Conservation (phyloP, 2,888 invertebrate species). For the Acanthopleura granulata region DNA sequence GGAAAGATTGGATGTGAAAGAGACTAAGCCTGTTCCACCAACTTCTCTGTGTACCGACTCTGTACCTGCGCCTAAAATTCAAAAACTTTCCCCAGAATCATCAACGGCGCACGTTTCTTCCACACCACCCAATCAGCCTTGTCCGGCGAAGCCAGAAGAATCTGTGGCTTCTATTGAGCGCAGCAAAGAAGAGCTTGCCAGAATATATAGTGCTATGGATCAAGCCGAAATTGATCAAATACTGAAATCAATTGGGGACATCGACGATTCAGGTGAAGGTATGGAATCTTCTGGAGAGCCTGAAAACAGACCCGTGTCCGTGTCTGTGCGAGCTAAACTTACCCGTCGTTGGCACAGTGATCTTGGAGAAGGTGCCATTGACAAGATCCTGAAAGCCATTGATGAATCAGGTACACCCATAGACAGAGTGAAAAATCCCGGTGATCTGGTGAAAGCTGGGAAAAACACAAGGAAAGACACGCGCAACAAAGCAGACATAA, state of each 20-base stretch:
- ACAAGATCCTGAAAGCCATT: slow-evolving; percentile 58
- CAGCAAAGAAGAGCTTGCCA: slow-evolving; percentile 33
- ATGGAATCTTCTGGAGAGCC: neutral
- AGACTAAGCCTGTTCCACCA: neutral
- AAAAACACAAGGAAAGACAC: neutral
- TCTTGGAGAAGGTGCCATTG: slow-evolving; percentile 53
- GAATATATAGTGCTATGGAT: slow-evolving; percentile 43
- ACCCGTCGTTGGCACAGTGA: slow-evolving; percentile 49
- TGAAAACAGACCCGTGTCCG: slow-evolving; percentile 33
- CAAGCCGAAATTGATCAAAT: slow-evolving; percentile 41
- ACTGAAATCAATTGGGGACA: slow-evolving; percentile 24
- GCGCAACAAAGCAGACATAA: neutral
- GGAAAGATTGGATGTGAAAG: slow-evolving; percentile 31
- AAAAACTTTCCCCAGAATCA: neutral
- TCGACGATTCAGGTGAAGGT: neutral
- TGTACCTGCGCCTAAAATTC: neutral
- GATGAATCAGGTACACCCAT: slow-evolving; percentile 58
- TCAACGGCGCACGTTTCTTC: neutral
- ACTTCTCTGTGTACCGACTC: neutral
- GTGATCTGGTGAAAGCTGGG: neutral
- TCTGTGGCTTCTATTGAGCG: slow-evolving; percentile 26
- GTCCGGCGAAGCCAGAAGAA: slow-evolving; percentile 24
- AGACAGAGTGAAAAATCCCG: slow-evolving; percentile 34
- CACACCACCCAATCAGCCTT: neutral
- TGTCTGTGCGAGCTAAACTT: slow-evolving; percentile 47